These are phyloP conservation scores for Drosophila demipolita DNA, from an alignment of 2,888 invertebrate genomes.

Conservation along the genomic window DNA sequence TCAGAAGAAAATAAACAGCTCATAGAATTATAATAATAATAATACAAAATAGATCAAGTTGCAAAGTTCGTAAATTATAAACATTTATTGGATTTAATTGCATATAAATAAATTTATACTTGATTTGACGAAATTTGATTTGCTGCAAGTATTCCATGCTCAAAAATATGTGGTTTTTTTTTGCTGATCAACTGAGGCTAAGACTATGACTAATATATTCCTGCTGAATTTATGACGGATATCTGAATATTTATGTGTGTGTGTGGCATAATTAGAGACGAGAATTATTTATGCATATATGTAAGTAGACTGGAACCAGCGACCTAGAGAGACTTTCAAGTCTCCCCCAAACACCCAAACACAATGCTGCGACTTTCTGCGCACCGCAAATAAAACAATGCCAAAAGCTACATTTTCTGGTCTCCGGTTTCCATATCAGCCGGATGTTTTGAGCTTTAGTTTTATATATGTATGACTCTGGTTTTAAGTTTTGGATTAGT, in stretches of 20 bases:
- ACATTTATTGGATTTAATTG: not conserved
- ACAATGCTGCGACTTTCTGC: constrained; percentile 52
- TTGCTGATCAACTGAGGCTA: not conserved
- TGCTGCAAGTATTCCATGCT: not conserved
- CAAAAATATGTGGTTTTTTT: not conserved
- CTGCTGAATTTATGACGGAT: constrained; percentile 7
- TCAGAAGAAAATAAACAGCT: not conserved
- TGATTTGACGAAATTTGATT: not conserved
- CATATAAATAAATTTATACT: not conserved
- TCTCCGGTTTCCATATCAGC: constrained; percentile 47
- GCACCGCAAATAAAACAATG: constrained; percentile 25
- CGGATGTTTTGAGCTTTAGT: constrained; percentile 36
- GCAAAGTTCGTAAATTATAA: not conserved
- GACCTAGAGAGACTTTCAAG: not conserved
- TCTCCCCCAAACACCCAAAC: constrained; percentile 21
- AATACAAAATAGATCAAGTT: not conserved
- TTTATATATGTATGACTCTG: not conserved
- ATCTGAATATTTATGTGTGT: constrained; percentile 26
- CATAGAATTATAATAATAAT: not conserved
- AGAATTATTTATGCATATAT: constrained; percentile 49
- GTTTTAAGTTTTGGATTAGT: constrained; percentile 28
- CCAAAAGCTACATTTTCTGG: constrained; percentile 32
- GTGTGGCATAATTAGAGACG: constrained; percentile 11
- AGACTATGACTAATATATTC: constrained; percentile 4
- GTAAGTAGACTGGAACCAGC: constrained; percentile 52